phyloP scores from a whole-genome alignment of 2,888 invertebrate genomes.

The Lamellibrachia satsuma region DNA sequence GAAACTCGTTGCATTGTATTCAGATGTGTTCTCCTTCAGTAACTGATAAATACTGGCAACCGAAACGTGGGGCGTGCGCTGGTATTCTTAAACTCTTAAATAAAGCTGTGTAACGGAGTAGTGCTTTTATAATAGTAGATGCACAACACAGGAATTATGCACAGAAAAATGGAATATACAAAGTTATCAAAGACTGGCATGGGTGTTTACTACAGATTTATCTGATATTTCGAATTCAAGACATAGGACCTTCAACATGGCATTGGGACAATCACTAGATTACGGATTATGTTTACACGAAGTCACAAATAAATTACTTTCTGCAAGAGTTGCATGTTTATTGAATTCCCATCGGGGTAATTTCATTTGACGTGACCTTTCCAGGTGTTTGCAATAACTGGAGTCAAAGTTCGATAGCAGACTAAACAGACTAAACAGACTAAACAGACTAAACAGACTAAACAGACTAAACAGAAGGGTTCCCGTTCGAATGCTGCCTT shows the following conservation, averaged over 20 bases:
- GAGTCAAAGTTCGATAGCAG: neutral
- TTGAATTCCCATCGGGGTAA: neutral
- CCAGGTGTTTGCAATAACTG: neutral
- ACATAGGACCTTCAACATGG: neutral
- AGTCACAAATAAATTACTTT: neutral
- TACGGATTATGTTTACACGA: neutral
- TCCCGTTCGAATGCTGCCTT: too few species aligned
- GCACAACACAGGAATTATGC: too few species aligned
- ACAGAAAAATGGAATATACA: neutral
- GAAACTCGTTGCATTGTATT: neutral
- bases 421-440: neutral
- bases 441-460: neutral
- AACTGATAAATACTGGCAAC: neutral
- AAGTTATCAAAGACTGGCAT: neutral
- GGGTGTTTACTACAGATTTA: neutral
- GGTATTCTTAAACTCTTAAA: neutral
- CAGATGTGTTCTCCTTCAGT: neutral
- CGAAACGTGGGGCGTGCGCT: neutral
- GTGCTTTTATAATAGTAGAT: too few species aligned
- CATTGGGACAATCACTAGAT: slow-evolving; percentile 10
- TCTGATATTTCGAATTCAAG: neutral
- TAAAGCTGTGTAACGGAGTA: too few species aligned
- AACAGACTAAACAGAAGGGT: neutral
- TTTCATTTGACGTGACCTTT: neutral
- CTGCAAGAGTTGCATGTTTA: neutral